phyloP scores from a whole-genome alignment of 2,888 invertebrate species.

The Himalopsyche kuldschensis region DNA sequence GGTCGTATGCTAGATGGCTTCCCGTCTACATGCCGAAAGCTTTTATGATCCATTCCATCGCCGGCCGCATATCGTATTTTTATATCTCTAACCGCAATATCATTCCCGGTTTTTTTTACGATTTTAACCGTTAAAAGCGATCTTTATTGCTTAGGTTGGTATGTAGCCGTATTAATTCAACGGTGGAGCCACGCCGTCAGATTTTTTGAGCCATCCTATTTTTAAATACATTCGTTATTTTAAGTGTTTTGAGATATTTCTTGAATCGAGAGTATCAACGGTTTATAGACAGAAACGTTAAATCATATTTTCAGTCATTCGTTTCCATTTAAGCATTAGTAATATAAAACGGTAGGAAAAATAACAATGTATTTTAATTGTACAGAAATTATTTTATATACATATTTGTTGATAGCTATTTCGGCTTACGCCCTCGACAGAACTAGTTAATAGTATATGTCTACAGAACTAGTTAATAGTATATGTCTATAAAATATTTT shows the following conservation, averaged over 20 bases:
- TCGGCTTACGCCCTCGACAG: too few relatives aligned
- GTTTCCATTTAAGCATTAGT: too few relatives aligned
- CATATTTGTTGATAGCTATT: too few relatives aligned
- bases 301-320: too few relatives aligned
- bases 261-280: too few relatives aligned
- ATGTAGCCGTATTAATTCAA: slow-evolving; percentile 1
- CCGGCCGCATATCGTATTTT: slow-evolving; percentile 32
- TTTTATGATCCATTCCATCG: slow-evolving; percentile 26
- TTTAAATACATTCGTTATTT: background rate
- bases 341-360: too few relatives aligned
- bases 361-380: too few relatives aligned
- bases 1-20: background rate
- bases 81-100: slow-evolving; percentile 32
- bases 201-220: background rate
- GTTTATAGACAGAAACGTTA: too few relatives aligned
- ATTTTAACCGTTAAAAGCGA: slow-evolving; percentile 38
- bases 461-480: too few relatives aligned
- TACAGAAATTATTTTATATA: too few relatives aligned
- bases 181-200: background rate
- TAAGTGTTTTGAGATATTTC: background rate
- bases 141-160: slow-evolving; percentile 31
- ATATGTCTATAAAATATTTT: too few relatives aligned
- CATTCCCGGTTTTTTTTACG: slow-evolving; percentile 36
- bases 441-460: too few relatives aligned
- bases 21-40: background rate